Conservation (phyloP, 2,113 vertebrate genomes). For the Atlantisia rogersi region DNA sequence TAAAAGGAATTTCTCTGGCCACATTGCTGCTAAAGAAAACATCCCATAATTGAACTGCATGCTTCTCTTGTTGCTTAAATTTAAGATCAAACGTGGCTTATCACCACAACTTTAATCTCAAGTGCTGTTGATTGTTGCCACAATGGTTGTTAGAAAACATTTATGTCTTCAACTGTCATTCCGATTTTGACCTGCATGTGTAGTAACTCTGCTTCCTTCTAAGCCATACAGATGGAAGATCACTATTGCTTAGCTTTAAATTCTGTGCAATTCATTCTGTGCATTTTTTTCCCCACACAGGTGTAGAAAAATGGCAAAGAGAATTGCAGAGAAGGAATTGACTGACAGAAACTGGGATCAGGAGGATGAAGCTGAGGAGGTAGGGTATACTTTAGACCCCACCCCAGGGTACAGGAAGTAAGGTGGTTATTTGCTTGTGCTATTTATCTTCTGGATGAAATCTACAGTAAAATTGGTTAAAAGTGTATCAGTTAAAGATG, state of each 20-base stretch:
- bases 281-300: neutral
- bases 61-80: neutral
- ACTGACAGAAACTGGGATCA: conserved; percentile 98
- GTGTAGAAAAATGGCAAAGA: conserved; percentile 88
- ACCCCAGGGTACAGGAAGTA: neutral
- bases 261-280: neutral
- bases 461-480: neutral
- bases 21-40: neutral
- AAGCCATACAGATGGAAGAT: neutral
- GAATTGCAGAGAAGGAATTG: conserved; percentile 95
- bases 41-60: neutral
- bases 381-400: neutral
- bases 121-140: neutral
- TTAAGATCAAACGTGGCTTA: neutral
- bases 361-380: conserved; percentile 96
- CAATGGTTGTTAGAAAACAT: neutral
- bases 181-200: neutral
- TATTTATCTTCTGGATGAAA: neutral
- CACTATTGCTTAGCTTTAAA: neutral
- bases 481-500: neutral
- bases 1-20: neutral
- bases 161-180: neutral
- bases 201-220: neutral
- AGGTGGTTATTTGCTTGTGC: neutral
- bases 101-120: neutral